Evolutionary conservation across 2,888 invertebrate genomes (phyloP).

Genomic region (Campoletis raptor): DNA sequence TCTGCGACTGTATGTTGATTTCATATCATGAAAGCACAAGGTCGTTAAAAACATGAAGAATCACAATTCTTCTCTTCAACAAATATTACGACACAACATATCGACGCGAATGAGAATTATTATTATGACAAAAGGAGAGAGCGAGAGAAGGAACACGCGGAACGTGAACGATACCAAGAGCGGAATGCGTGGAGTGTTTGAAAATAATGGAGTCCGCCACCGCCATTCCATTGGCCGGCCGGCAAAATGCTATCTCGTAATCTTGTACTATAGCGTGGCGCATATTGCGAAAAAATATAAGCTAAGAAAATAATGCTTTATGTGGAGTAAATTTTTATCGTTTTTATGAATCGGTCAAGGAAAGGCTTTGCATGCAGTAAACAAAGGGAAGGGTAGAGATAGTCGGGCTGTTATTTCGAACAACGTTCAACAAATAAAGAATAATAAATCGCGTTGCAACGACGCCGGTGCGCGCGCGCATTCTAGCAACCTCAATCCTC

Average conservation of each 20-base stretch:
- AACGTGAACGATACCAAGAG: slow-evolving; percentile 6
- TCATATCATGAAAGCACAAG: slow-evolving; percentile 47
- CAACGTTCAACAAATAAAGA: slow-evolving; percentile 18
- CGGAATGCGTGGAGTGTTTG: slow-evolving; percentile 48
- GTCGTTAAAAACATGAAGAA: slow-evolving; percentile 22
- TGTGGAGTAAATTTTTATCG: slow-evolving; percentile 1
- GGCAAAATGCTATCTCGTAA: slow-evolving; percentile 70
- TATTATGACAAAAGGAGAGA: slow-evolving; percentile 23
- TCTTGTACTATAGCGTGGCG: slow-evolving; percentile 26
- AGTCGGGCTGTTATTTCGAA: not conserved
- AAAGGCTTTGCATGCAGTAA: not conserved
- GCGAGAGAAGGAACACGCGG: slow-evolving; percentile 39
- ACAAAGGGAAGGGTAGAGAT: not conserved
- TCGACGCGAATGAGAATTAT: slow-evolving; percentile 33
- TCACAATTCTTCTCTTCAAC: not conserved
- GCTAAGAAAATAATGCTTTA: slow-evolving; percentile 56
- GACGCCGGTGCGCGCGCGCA: slow-evolving; percentile 56
- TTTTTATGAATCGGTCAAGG: not conserved
- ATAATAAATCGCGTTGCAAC: slow-evolving; percentile 49
- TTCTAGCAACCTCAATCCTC: slow-evolving; percentile 34
- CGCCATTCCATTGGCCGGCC: slow-evolving; percentile 81
- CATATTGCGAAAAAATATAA: slow-evolving; percentile 28
- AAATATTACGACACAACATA: slow-evolving; percentile 27
- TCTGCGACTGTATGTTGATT: slow-evolving; percentile 52
- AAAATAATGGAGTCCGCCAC: slow-evolving; percentile 69